Evolutionary conservation across 2,888 invertebrate genomes (phyloP).

Genomic region (Embidobia sp.): DNA sequence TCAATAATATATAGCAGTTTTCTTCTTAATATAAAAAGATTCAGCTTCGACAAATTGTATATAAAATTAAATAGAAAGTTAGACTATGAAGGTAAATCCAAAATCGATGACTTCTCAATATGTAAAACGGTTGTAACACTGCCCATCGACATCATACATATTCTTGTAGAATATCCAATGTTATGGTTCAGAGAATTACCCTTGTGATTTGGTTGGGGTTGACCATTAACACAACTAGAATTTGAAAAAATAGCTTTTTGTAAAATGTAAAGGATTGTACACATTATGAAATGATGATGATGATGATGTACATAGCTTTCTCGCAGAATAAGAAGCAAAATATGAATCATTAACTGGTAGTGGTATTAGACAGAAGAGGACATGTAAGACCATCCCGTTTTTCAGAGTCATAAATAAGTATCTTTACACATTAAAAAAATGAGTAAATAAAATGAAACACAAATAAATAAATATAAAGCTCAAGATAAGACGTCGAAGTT

Average conservation of each 20-base stretch:
- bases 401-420: constrained; percentile 26
- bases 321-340: constrained; percentile 13
- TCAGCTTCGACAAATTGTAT: not conserved
- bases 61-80: not conserved
- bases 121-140: not conserved
- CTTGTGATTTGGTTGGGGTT: constrained; percentile 1
- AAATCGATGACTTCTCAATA: constrained; percentile 10
- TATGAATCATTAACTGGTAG: constrained; percentile 49
- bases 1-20: not conserved
- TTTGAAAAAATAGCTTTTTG: constrained; percentile 38
- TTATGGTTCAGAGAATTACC: not conserved
- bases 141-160: not conserved
- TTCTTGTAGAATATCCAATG: constrained; percentile 1
- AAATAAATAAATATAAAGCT: constrained; percentile 41
- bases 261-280: constrained; percentile 53
- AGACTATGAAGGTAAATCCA: not conserved
- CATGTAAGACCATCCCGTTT: constrained; percentile 22
- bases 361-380: constrained; percentile 23
- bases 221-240: constrained; percentile 5
- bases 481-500: constrained; percentile 40
- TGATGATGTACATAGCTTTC: constrained; percentile 55
- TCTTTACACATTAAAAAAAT: constrained; percentile 24
- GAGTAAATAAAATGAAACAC: constrained; percentile 11
- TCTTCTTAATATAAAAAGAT: constrained; percentile 8
- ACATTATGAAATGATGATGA: too few relatives aligned